Conservation (phyloP, 30 jellyfish, hydroid and myxozoan species). For the Turritopsis dohrnii region DNA sequence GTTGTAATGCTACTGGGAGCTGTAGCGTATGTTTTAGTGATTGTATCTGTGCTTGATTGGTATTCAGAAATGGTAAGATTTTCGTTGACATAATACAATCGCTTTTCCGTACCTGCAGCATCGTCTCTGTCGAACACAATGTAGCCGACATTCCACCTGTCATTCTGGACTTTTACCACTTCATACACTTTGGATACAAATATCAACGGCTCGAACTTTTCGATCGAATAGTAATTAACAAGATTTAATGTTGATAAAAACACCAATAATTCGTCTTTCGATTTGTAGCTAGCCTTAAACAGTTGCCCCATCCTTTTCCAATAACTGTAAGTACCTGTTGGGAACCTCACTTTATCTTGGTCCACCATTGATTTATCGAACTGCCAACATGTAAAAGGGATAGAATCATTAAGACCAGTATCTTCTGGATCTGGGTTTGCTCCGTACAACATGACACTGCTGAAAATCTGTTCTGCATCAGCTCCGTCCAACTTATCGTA, state of each 20-base stretch:
- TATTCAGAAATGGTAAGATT: background rate
- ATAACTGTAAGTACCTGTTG: background rate
- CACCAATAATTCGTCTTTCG: background rate
- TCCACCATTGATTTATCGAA: background rate
- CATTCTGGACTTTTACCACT: background rate
- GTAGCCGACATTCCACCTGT: background rate
- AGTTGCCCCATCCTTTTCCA: background rate
- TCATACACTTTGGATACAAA: background rate
- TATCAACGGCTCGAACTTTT: background rate
- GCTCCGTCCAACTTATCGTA: background rate
- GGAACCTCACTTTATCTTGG: background rate
- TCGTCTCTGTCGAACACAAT: background rate
- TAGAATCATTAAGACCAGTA: background rate
- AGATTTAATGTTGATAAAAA: too few relatives aligned
- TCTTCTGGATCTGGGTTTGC: too few relatives aligned
- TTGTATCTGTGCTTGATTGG: background rate
- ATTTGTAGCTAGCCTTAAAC: background rate
- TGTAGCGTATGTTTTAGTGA: background rate
- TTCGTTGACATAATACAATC: background rate
- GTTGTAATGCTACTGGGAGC: constrained; percentile 1
- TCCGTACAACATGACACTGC: background rate
- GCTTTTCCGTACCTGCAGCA: background rate
- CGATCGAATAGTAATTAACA: background rate
- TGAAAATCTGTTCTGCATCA: constrained; percentile 8
- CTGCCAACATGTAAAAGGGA: constrained; percentile 1